These are phyloP conservation scores for Sardina pilchardus DNA, from an alignment of 2,113 vertebrate species.

Conservation along the genomic window DNA sequence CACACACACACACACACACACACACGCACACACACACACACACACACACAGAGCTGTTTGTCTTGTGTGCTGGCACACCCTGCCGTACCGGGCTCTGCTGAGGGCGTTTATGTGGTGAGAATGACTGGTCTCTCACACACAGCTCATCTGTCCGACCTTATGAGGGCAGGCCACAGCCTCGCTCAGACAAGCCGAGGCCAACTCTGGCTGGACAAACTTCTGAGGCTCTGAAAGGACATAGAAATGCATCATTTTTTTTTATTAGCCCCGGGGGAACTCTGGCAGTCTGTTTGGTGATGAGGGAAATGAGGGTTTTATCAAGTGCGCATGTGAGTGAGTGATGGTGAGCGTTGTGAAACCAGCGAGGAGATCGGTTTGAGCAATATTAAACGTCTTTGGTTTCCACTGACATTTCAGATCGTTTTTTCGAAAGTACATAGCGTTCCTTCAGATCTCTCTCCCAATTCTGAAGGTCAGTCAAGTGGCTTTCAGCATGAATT, in stretches of 20 bases:
- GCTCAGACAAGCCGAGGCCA: not conserved
- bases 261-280: not conserved
- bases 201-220: not conserved
- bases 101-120: not conserved
- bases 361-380: not conserved
- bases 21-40: constrained; percentile 15
- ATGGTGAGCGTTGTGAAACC: not conserved
- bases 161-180: not conserved
- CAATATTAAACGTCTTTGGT: not conserved
- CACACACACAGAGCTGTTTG: not conserved
- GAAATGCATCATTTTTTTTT: not conserved
- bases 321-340: not conserved
- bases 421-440: not conserved
- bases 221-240: not conserved
- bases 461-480: not conserved
- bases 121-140: not conserved
- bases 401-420: not conserved
- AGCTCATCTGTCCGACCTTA: not conserved
- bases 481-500: not conserved
- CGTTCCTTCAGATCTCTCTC: not conserved
- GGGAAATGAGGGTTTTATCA: not conserved
- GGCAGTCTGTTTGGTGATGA: not conserved
- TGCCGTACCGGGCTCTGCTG: not conserved
- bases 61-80: not conserved
- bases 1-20: not conserved